phyloP scores from a whole-genome alignment of 2,113 vertebrate species.

The Reinhardtius hippoglossoides region DNA sequence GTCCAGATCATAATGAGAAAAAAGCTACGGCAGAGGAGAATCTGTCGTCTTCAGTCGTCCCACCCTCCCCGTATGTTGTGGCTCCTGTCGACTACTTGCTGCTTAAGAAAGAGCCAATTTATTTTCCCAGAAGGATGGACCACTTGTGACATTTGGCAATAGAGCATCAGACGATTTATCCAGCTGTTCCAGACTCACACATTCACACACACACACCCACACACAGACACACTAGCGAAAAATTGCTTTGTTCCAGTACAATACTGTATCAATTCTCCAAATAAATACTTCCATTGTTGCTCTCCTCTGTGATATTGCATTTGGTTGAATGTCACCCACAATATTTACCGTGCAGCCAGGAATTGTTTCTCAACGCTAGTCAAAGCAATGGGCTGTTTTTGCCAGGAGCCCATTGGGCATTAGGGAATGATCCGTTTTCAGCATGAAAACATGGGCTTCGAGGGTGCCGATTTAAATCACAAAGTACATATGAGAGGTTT shows the following conservation, averaged over 20 bases:
- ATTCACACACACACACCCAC: conserved; percentile 8
- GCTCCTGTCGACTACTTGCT: conserved; percentile 62
- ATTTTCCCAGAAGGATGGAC: conserved; percentile 74
- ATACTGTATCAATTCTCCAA: conserved; percentile 38
- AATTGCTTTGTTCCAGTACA: conserved; percentile 26
- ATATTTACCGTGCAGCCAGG: conserved; percentile 57
- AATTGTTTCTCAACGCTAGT: conserved; percentile 55
- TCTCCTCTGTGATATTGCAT: conserved; percentile 43
- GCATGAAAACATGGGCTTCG: conserved; percentile 38
- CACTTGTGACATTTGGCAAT: conserved; percentile 79
- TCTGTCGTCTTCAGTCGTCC: conserved; percentile 65
- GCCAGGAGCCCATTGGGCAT: conserved; percentile 62
- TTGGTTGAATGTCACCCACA: conserved; percentile 36
- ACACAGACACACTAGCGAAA: conserved; percentile 19
- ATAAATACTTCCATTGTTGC: conserved; percentile 32
- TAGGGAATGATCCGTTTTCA: conserved; percentile 59
- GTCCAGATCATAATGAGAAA: conserved; percentile 73
- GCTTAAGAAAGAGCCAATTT: conserved; percentile 77
- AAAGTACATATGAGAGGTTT: conserved; percentile 45
- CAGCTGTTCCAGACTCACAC: conserved; percentile 69
- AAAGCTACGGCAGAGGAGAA: conserved; percentile 63
- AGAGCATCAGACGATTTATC: conserved; percentile 63
- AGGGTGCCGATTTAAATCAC: conserved; percentile 56
- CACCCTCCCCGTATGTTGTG: conserved; percentile 66
- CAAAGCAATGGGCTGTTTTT: conserved; percentile 53